Evolutionary conservation across 2,113 vertebrate species (phyloP), one percentile per base, ranked within the genome.

Genomic region (Lipotes vexillifer): DNA sequence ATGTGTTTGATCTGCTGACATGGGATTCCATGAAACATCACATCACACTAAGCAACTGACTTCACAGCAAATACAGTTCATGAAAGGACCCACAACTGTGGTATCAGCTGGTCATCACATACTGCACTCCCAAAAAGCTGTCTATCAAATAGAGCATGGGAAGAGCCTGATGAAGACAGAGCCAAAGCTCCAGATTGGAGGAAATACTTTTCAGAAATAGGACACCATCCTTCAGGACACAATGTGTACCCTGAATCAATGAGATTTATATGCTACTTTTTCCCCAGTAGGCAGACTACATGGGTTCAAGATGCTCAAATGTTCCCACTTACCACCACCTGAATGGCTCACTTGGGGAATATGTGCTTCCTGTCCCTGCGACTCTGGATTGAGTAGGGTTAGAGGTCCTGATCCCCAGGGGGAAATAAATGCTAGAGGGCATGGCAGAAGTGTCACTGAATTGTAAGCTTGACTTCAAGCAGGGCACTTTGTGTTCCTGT

Each of bases 21-120:
- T 6, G 44, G 10, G 11, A 82, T 55, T 1, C 29, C 18, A 63
- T 33, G 38, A 59, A 36, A 49, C 1, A 77, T 25, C 49, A 69
- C 3, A 63, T 25, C 15, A 75, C 18, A 71, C 8, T 33, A 46
- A 93, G 63, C 31, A 61, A 41, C 6, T 75, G 7, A 85, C 6
- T 46, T 86, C 4, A 75, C 3, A 74, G n/a, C 7, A 72, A 44
- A 55, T 82, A 20, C 21, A 8, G 10, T 27, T 1, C 8, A 18
- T 7, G 12, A 69, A n/a, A 83, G 6, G 29, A 0, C 12, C 5
- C 2, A 6, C 78, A 75, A 8, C 12, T 2, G 31, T 33, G 0
- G 21, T 57, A 38, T 55, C 33, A 87, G 25, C 17, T 15, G 23
- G 10, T 8, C 27, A 59, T 33, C 29, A 52, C 13, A 38, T 31